A percentile compares a stretch with the other conserved stretches of the same genome.
phyloP scores from a whole-genome alignment of 2,797 vertebrate species.

The Smutsia gigantea region DNA sequence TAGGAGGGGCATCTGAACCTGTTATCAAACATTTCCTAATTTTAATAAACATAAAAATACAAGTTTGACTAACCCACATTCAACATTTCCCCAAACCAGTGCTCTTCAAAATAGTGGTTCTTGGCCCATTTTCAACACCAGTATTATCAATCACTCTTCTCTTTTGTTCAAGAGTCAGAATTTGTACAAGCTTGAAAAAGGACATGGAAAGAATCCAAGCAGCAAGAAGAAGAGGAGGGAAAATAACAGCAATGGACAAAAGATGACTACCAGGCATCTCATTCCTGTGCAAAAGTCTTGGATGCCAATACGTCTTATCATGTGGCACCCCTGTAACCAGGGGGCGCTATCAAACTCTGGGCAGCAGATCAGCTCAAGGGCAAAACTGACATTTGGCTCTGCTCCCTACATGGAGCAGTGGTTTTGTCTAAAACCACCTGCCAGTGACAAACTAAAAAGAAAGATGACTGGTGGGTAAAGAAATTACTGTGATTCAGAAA shows the following conservation, averaged over 20 bases:
- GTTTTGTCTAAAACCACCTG: conserved; percentile 33
- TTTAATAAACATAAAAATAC: conserved; percentile 55
- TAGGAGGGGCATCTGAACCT: not conserved
- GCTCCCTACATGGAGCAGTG: not conserved
- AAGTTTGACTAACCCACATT: conserved; percentile 25
- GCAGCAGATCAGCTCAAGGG: not conserved
- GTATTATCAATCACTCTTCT: conserved; percentile 14
- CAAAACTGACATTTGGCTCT: conserved; percentile 4
- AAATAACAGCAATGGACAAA: not conserved
- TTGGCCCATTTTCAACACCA: conserved; percentile 38
- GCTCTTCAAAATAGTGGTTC: not conserved
- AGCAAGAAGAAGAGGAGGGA: not conserved
- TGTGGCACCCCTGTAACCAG: conserved; percentile 67
- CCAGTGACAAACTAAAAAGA: not conserved
- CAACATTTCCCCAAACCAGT: not conserved
- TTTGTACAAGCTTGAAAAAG: not conserved
- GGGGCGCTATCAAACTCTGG: not conserved
- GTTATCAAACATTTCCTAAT: not conserved
- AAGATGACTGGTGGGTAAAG: not conserved
- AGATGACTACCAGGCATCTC: conserved; percentile 52
- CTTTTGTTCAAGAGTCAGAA: conserved; percentile 48
- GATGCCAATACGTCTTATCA: conserved; percentile 67
- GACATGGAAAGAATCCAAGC: not conserved
- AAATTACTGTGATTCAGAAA: not conserved
- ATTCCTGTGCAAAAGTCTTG: conserved; percentile 59